Base-by-base conservation (phyloP, 2,797 vertebrate genomes). In the Melanogrammus aeglefinus region DNA sequence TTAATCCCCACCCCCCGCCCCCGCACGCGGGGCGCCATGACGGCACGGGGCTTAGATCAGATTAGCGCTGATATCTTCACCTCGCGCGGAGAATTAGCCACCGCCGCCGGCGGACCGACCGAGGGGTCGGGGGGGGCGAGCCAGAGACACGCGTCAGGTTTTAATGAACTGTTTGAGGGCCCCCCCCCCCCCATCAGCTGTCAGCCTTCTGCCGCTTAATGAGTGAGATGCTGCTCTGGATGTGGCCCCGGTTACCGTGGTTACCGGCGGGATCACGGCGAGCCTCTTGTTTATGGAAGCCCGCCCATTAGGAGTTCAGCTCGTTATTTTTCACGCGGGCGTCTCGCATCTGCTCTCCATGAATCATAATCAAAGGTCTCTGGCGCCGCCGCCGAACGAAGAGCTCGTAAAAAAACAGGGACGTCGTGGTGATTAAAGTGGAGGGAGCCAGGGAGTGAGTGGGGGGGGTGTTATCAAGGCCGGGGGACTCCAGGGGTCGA, bases 81-180 rank as follows among this genome's bases (percentile, higher is more conserved):
- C 86, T 83, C 83, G 82, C 73, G 76, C 24, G 41, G 57, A 77
- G 33, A 82, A 77, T 84, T 44, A 2, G 75, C 71, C 0, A 79
- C 79, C 80, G 82, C 81, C 78, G 81, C 75, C 81, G 80, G 76
- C 80, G 77, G 84, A 76, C 66, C 16, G 31, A 31, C 27, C 33
- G 72, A 51, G n/a, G 33, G 73, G 72, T 84, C 79, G 80, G 78
- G 79, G 78, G 79, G 71, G 76, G 31, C 2, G 35, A 38, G 57
- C 77, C 73, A 51, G 82, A 77, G 80, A 74, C 76, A 80, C 69
- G 73, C 85, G 84, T 78, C 18, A 29, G 57, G 2, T 82, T 83
- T 81, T 88, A 84, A 91, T 90, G 81, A 87, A 85, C 76, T 35
- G 73, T 39, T 85, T 16, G 33, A 82, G 81, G 80, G 41, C 36